phyloP scores from a whole-genome alignment of 2,888 invertebrate genomes.

The Creontiades dilutus region DNA sequence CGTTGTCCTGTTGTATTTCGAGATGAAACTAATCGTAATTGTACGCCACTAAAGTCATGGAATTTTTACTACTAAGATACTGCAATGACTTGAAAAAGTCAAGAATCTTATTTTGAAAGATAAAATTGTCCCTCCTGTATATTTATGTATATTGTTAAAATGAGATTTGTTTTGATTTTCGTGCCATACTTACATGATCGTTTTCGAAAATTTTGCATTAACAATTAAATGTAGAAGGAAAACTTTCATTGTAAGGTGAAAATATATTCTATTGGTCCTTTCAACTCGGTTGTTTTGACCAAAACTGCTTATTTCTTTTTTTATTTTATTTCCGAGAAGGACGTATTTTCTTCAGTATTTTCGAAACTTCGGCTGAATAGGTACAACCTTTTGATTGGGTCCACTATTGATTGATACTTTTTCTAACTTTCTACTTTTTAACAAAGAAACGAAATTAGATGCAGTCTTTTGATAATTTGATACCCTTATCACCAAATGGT shows the following conservation, averaged over 20 bases:
- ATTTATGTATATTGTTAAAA: neutral
- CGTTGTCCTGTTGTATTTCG: neutral
- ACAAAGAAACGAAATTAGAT: constrained; percentile 24
- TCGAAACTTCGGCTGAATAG: constrained; percentile 2
- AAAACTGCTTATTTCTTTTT: neutral
- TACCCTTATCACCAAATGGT: neutral
- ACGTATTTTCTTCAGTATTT: neutral
- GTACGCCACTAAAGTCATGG: no score
- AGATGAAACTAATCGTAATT: neutral
- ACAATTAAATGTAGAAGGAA: neutral
- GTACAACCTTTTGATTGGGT: constrained; percentile 41
- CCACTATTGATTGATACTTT: constrained; percentile 54
- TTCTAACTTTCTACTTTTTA: constrained; percentile 49
- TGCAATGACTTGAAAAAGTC: no score
- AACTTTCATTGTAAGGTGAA: neutral
- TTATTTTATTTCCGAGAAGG: neutral
- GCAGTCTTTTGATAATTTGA: constrained; percentile 29
- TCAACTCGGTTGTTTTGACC: neutral
- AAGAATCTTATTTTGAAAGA: neutral
- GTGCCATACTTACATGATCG: neutral
- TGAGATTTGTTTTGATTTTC: neutral
- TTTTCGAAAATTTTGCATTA: no score
- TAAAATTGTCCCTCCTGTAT: constrained; percentile 8
- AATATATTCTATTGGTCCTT: neutral
- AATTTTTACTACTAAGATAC: no score